Percentiles rank a stretch among this genome's conserved stretches.
Evolutionary conservation across 2,113 vertebrate species (phyloP).

Genomic region (Entelurus aequoreus): DNA sequence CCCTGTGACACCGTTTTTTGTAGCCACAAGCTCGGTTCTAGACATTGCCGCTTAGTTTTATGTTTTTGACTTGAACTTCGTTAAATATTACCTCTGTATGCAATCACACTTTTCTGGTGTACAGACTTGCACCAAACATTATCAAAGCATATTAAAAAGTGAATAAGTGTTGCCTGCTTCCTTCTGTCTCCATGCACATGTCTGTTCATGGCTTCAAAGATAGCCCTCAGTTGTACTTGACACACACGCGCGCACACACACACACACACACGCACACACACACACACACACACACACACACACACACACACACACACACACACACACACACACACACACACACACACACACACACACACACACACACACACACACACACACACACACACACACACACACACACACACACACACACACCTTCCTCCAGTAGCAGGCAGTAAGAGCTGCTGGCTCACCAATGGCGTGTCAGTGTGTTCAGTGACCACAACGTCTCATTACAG

Average conservation of each 20-base stretch:
- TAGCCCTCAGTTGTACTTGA: constrained; percentile 25
- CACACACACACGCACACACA: neutral
- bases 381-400: constrained; percentile 8
- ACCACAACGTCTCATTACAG: constrained; percentile 67
- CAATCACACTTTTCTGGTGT: too few species aligned
- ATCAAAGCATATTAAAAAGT: too few species aligned
- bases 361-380: constrained; percentile 21
- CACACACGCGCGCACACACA: constrained; percentile 14
- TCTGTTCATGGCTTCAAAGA: constrained; percentile 4
- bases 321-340: constrained; percentile 21
- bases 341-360: constrained; percentile 17
- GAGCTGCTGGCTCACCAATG: constrained; percentile 50
- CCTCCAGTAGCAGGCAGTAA: constrained; percentile 26
- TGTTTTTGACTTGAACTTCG: too few species aligned
- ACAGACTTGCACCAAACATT: too few species aligned
- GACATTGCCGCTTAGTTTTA: too few species aligned
- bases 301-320: constrained; percentile 20
- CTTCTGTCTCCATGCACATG: neutral
- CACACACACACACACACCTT: constrained; percentile 9
- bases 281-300: constrained; percentile 20
- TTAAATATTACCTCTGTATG: too few species aligned
- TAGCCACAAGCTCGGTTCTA: too few species aligned
- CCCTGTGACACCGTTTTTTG: too few species aligned
- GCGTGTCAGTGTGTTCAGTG: constrained; percentile 64
- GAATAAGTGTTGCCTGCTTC: neutral